Conservation (phyloP, 2,888 invertebrate genomes). For the Corbicula japonica region DNA sequence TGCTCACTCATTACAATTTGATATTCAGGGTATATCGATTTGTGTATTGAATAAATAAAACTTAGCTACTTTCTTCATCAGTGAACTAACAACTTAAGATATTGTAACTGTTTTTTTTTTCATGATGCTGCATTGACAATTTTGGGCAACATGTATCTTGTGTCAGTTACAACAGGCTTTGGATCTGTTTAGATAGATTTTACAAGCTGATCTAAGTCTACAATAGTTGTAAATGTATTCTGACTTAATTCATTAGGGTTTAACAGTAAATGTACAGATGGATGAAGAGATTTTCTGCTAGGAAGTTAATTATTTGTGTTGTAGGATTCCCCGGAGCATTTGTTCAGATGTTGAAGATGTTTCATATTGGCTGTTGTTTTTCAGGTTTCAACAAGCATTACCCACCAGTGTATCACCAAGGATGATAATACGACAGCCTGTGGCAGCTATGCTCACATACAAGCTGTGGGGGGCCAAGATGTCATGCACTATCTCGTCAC, state of each 20-base stretch:
- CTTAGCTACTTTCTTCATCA: too few species aligned
- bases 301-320: too few species aligned
- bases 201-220: neutral
- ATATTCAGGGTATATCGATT: too few species aligned
- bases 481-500: slow-evolving; percentile 91
- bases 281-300: too few species aligned
- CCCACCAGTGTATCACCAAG: slow-evolving; percentile 2
- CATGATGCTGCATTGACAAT: too few species aligned
- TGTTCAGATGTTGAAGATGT: neutral
- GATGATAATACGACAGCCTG: slow-evolving; percentile 13
- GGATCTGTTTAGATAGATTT: too few species aligned
- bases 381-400: slow-evolving; percentile 42
- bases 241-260: neutral
- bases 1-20: too few species aligned
- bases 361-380: neutral
- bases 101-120: too few species aligned
- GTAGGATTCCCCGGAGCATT: neutral
- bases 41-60: too few species aligned
- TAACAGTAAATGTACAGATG: neutral
- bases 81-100: too few species aligned
- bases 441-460: slow-evolving; percentile 44
- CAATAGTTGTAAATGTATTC: neutral
- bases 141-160: too few species aligned
- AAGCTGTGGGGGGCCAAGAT: slow-evolving; percentile 89
- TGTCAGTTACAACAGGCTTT: too few species aligned